Percentiles rank a stretch among this genome's conserved stretches.
Conservation (phyloP, 2,888 invertebrate genomes). For the Hyposoter didymator region DNA sequence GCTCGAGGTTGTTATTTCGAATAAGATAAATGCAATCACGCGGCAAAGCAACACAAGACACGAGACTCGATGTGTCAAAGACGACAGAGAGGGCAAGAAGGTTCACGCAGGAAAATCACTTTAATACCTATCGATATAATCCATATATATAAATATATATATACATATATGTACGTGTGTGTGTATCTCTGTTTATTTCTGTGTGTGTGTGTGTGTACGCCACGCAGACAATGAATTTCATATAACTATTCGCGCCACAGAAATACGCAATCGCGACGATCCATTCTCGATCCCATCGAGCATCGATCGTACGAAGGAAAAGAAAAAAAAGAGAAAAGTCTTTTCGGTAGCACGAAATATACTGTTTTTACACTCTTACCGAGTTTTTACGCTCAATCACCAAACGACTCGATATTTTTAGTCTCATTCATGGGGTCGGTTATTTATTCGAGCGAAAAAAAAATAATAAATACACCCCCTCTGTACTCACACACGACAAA, state of each 20-base stretch:
- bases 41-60: constrained; percentile 82
- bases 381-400: constrained; percentile 19
- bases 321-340: background rate
- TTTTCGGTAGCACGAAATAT: constrained; percentile 22
- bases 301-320: constrained; percentile 17
- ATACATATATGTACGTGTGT: constrained; percentile 14
- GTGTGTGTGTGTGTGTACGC: constrained; percentile 13
- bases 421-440: background rate
- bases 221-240: constrained; percentile 23
- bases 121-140: constrained; percentile 27
- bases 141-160: constrained; percentile 28
- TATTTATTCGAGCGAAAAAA: background rate
- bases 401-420: constrained; percentile 19
- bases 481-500: constrained; percentile 76
- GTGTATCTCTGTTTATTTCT: constrained; percentile 4
- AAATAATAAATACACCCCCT: constrained; percentile 73
- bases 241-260: constrained; percentile 19
- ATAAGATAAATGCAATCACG: constrained; percentile 69
- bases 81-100: constrained; percentile 78
- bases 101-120: constrained; percentile 67
- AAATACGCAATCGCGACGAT: constrained; percentile 11
- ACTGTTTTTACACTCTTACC: constrained; percentile 39
- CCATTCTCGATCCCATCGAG: constrained; percentile 2
- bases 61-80: constrained; percentile 83
- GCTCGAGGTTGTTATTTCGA: constrained; percentile 24